Evolutionary conservation across 2,113 vertebrate genomes (phyloP), one percentile per base, ranked within the genome.

Genomic region (Percopsis transmontana): DNA sequence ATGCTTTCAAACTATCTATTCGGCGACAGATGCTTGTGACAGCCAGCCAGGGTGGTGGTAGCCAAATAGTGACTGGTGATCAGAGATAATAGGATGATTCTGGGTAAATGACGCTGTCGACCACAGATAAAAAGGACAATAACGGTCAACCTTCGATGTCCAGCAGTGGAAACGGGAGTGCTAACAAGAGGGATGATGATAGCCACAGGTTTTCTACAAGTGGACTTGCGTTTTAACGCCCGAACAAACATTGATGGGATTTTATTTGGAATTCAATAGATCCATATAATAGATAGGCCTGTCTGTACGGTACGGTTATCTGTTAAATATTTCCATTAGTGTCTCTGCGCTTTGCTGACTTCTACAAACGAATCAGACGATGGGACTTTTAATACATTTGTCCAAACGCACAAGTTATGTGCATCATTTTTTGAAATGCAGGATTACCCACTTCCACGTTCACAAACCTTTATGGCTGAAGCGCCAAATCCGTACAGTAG

Each of bases 71-170:
- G 77, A 82, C 83, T 79, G 83, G 62, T 33, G 62, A 70, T 66
- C 55, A 20, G 40, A 88, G 90, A 91, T 88, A 90, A 11, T 5
- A 47, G 40, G 39, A 58, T n/a, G 47, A 55, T 60, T 33, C 16
- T 39, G 70, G 52, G 19, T 11, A 21, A 65, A 53, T 57, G 51
- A 58, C 62, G 40, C 85, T 91, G 91, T 77, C 65, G 83, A 12
- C 7, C 27, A 59, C 84, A 87, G 92, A 92, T 93, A 92, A 90
- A 70, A 65, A 38, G 4, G 4, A 60, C 13, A 83, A 48, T 82
- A 93, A 92, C 91, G 66, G 90, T 76, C 67, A 39, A 13, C 79
- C 63, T 19, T 51, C 1, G 14, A 66, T 5, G 57, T 1, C 18
- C 45, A 11, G n/a, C 14, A 13, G 2, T 50, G 66, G 52, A 71